Evolutionary conservation across 2,113 vertebrate genomes (phyloP), one percentile per base, ranked within the genome.

Genomic region (Mormoops blainvillei): DNA sequence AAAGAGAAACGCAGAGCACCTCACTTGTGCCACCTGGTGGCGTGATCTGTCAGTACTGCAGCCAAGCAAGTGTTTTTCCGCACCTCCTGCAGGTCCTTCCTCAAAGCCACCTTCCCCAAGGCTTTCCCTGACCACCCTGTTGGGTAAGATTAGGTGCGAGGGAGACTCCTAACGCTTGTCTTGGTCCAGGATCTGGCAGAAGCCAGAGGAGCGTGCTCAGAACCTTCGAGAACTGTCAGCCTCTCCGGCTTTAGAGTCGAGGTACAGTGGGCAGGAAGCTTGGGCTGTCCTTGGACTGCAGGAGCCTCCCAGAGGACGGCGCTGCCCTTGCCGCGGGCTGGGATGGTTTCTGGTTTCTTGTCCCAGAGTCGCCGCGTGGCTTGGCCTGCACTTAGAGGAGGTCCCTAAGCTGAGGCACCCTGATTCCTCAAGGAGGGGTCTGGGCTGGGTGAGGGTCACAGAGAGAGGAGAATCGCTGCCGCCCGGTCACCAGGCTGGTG

Each of bases 1-100:
- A n/a, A 18, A 73, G 85, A 8, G 4, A 43, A 56, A 48, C 31
- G 20, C 68, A 2, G 56, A 5, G 56, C 24, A 4, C 71, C 90
- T 56, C 85, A 2, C 36, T 7, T 11, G 68, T 2, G 91, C 93
- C 95, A 65, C 88, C 96, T 96, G 87, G 90, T 76, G 95, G 94
- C 0, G 1, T 33, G 63, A 43, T 4, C 3, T 9, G 45, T 31
- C 48, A 26, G 18, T 6, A 2, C 82, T 0, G 58, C 73, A 41
- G 15, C 65, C 15, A 0, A 61, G 80, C 78, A 4, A 33, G 54
- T 7, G 38, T 61, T 20, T 78, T 1, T 33, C 78, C 22, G 33
- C 54, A 18, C 36, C 4, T 43, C 26, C 4, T 0, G 0, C 24
- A 38, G 4, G 36, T 6, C 77, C 77, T 58, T 38, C 77, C 77